A percentile compares a stretch with the other conserved stretches of the same genome.
Evolutionary conservation across 1,140 invertebrate species (phyloP).

Genomic region (Brachionus plicatilis): DNA sequence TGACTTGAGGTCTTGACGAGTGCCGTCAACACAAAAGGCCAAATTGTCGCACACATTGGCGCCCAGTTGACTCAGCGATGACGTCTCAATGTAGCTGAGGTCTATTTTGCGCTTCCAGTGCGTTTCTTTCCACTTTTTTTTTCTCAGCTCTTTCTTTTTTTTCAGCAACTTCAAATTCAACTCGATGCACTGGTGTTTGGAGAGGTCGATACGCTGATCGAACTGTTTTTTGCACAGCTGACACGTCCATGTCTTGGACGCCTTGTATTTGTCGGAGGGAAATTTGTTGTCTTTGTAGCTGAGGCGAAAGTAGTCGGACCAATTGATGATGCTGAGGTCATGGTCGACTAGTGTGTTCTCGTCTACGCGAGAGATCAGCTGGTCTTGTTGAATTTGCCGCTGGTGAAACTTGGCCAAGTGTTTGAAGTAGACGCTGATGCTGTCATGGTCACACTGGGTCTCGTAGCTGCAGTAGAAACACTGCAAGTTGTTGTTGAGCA

Average conservation of each 20-base stretch:
- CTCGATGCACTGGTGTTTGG: constrained; percentile 36
- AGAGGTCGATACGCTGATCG: constrained; percentile 12
- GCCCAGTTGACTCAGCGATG: constrained; percentile 62
- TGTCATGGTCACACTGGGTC: not conserved
- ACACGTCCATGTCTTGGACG: constrained; percentile 28
- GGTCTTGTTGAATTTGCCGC: not conserved
- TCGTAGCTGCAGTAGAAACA: not conserved
- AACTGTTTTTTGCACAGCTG: constrained; percentile 36
- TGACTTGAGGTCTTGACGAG: constrained; percentile 51
- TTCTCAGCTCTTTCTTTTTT: constrained; percentile 35
- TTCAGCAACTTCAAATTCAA: constrained; percentile 7
- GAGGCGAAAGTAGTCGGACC: constrained; percentile 1
- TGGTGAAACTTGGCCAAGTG: not conserved
- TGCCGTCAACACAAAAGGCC: constrained; percentile 63
- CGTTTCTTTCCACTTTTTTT: constrained; percentile 44
- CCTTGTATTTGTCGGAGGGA: not conserved
- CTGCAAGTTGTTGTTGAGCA: not conserved
- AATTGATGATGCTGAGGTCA: not conserved
- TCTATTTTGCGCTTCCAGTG: constrained; percentile 36
- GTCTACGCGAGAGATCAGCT: not conserved
- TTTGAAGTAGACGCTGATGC: not conserved
- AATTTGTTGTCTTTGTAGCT: not conserved
- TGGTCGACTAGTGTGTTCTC: not conserved
- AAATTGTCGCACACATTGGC: constrained; percentile 65
- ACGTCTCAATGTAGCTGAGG: constrained; percentile 51